These are phyloP conservation scores for Hippasteria phrygiana DNA, from an alignment of 53 echinoderm and acorn worm genomes.

Conservation along the genomic window DNA sequence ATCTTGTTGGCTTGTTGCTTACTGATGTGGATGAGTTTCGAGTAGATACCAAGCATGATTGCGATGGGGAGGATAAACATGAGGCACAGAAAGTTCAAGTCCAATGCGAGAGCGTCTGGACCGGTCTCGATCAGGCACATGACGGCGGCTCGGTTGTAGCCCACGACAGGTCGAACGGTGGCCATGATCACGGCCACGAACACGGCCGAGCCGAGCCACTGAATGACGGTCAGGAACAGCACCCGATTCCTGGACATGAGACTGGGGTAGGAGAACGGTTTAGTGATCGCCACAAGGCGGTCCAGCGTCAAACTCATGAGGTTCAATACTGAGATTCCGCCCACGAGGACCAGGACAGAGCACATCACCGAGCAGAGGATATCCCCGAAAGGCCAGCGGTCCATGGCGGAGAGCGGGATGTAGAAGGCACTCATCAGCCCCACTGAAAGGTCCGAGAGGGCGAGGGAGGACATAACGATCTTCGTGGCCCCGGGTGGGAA, in stretches of 20 bases:
- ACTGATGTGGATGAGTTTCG: slow-evolving; percentile 46
- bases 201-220: background rate
- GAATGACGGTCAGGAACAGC: background rate
- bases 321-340: background rate
- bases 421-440: background rate
- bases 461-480: slow-evolving; percentile 16
- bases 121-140: background rate
- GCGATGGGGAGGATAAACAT: slow-evolving; percentile 3
- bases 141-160: slow-evolving; percentile 3
- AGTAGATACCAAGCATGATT: slow-evolving; percentile 20
- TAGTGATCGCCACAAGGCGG: slow-evolving; percentile 34
- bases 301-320: slow-evolving; percentile 8
- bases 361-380: slow-evolving; percentile 2
- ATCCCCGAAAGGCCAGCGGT: slow-evolving; percentile 15
- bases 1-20: slow-evolving; percentile 14
- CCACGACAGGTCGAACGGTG: background rate
- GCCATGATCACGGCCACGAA: background rate
- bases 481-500: slow-evolving; percentile 40
- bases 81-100: slow-evolving; percentile 5
- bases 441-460: background rate
- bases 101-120: background rate
- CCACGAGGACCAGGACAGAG: background rate
- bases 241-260: slow-evolving; percentile 17
- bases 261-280: slow-evolving; percentile 27
- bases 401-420: slow-evolving; percentile 25